Conservation (phyloP, 1,140 invertebrate genomes). For the Drosophila seguyi region DNA sequence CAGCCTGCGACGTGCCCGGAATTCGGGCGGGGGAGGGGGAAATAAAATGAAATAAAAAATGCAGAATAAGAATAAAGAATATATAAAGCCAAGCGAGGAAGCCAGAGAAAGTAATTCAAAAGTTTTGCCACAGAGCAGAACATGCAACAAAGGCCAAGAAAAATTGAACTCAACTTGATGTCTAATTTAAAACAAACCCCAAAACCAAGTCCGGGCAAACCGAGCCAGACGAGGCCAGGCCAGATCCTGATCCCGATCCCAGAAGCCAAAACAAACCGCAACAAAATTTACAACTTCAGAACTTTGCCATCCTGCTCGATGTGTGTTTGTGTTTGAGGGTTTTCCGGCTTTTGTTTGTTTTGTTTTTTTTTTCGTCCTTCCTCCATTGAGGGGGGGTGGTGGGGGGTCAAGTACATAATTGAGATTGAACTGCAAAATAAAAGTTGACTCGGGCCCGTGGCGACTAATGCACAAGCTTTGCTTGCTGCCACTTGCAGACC, state of each 20-base stretch:
- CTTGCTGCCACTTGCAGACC: slow-evolving; percentile 51
- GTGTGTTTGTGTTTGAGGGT: slow-evolving; percentile 12
- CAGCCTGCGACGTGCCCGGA: slow-evolving; percentile 27
- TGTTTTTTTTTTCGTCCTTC: background rate
- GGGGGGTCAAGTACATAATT: slow-evolving; percentile 60
- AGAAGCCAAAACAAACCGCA: slow-evolving; percentile 68
- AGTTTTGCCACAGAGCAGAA: slow-evolving; percentile 67
- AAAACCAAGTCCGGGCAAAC: slow-evolving; percentile 40
- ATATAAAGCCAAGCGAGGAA: slow-evolving; percentile 38
- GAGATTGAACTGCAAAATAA: slow-evolving; percentile 66
- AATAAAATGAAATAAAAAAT: slow-evolving; percentile 18
- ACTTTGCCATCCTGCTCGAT: slow-evolving; percentile 48
- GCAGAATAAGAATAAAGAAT: slow-evolving; percentile 14
- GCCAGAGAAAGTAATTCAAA: slow-evolving; percentile 68
- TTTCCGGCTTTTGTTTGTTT: slow-evolving; percentile 12
- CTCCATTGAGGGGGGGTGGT: background rate
- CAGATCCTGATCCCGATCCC: slow-evolving; percentile 42
- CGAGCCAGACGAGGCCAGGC: slow-evolving; percentile 10
- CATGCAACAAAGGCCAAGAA: slow-evolving; percentile 62
- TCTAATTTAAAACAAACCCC: slow-evolving; percentile 77
- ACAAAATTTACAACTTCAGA: slow-evolving; percentile 77
- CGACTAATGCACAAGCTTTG: slow-evolving; percentile 60
- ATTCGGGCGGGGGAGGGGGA: background rate
- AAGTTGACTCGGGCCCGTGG: slow-evolving; percentile 35
- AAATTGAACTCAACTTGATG: slow-evolving; percentile 73